Base-by-base conservation (phyloP, 1,140 invertebrate species). In the Pseudomyrmex gracilis region DNA sequence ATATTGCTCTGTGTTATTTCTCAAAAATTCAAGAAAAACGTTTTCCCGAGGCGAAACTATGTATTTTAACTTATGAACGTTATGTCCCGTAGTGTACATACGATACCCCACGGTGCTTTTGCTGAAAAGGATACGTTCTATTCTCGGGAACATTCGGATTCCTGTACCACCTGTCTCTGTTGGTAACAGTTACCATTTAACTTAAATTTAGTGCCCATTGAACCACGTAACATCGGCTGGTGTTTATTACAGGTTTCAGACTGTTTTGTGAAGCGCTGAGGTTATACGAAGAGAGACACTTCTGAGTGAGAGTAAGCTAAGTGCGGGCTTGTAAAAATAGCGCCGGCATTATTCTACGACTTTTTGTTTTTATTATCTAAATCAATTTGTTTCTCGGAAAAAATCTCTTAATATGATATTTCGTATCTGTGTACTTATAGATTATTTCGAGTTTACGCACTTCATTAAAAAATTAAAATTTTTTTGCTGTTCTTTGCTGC, bases 121-220 rank as follows among this genome's bases (percentile, higher is more conserved):
- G n/a, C 15, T 20, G 17, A 3, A 17, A 15, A 24, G 5, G 17
- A 22, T 78, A 57, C 5, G 17, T 24, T 8, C 15, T 66, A 67
- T 77, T 13, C 63, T 67, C 17, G 9, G 66, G 1, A 78, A 78
- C 43, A 78, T 22, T 34, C 49, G 45, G n/a, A 66, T 57, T 70
- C 20, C 43, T 47, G 15, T 34, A 55, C 22, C 22, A 64, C 47
- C 60, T 57, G 58, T 63, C 22, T 63, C n/a, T 63, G 15, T 24
- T 70, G 17, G 13, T 57, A 78, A 15, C 51, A 78, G 66, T 78
- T 78, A 68, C 67, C 51, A n/a, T 51, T 68, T 78, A 70, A 70
- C 51, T 78, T 78, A 24, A 20, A 78, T 58, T 70, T 78, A 78
- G 20, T 55, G 64, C 5, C 24, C 49, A 22, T 13, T 45, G 34